These are phyloP conservation scores for Lateolabrax maculatus DNA, from an alignment of 2,797 vertebrate genomes.

Conservation along the genomic window DNA sequence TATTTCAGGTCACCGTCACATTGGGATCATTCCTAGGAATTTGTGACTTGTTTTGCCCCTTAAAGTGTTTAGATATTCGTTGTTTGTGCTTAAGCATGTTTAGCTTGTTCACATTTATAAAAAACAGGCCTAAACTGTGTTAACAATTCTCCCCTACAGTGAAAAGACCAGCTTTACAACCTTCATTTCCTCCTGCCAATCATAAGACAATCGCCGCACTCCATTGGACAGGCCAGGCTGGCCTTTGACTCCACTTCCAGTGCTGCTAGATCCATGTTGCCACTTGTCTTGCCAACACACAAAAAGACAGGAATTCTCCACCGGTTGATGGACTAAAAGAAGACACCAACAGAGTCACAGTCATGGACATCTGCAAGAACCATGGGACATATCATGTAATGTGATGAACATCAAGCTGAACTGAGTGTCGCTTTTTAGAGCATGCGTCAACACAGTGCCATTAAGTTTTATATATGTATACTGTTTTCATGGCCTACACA, in stretches of 20 bases:
- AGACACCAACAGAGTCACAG: constrained; percentile 40
- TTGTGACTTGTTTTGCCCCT: not conserved
- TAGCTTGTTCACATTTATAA: not conserved
- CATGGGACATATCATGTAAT: constrained; percentile 55
- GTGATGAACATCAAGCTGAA: constrained; percentile 57
- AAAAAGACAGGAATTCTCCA: constrained; percentile 39
- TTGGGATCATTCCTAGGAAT: not conserved
- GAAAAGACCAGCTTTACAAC: constrained; percentile 63
- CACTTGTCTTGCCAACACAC: constrained; percentile 76
- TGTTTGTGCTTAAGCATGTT: not conserved
- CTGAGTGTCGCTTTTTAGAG: constrained; percentile 67
- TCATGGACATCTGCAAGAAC: constrained; percentile 46
- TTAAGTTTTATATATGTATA: constrained; percentile 73
- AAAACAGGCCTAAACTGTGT: not conserved
- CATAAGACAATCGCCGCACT: constrained; percentile 78
- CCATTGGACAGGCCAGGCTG: constrained; percentile 62
- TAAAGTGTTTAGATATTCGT: not conserved
- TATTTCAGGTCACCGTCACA: not conserved
- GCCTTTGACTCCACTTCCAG: constrained; percentile 55
- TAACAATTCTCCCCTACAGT: constrained; percentile 63
- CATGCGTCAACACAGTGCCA: constrained; percentile 69
- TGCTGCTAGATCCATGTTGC: constrained; percentile 76
- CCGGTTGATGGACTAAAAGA: constrained; percentile 53
- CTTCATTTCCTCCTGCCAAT: constrained; percentile 73
- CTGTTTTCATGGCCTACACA: constrained; percentile 65